Percentiles rank a stretch among this genome's conserved stretches.
These are phyloP conservation scores for Tubulanus polymorphus DNA, from an alignment of 2,888 invertebrate genomes.

Conservation along the genomic window DNA sequence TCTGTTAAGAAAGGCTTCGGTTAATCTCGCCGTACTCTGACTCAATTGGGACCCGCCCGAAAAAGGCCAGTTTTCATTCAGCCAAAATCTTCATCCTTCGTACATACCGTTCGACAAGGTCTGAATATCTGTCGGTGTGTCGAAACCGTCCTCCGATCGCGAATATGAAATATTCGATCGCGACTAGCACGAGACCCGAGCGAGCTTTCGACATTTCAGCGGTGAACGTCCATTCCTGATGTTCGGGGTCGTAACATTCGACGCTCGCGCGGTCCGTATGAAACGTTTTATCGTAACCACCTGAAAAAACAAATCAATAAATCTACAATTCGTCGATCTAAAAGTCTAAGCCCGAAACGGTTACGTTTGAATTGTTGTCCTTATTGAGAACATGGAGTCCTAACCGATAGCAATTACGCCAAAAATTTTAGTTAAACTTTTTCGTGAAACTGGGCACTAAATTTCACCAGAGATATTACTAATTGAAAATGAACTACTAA, in stretches of 20 bases:
- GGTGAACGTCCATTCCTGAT: slow-evolving; percentile 46
- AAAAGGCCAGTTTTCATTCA: neutral
- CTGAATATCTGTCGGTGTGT: slow-evolving; percentile 46
- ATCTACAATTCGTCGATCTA: no score
- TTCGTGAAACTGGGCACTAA: no score
- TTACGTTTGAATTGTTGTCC: no score
- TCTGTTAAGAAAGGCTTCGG: no score
- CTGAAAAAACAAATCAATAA: slow-evolving; percentile 23
- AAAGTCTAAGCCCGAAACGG: no score
- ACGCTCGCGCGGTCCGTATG: slow-evolving; percentile 49
- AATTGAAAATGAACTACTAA: no score
- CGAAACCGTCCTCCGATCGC: slow-evolving; percentile 47
- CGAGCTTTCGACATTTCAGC: slow-evolving; percentile 50
- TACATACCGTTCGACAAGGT: slow-evolving; percentile 43
- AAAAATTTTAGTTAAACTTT: no score
- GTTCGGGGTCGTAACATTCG: slow-evolving; percentile 45
- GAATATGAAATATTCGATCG: slow-evolving; percentile 43
- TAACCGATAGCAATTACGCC: no score
- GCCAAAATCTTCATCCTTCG: neutral
- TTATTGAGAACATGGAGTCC: no score
- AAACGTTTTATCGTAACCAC: slow-evolving; percentile 47
- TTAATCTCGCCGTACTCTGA: no score
- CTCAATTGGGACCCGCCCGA: no score
- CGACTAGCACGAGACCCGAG: slow-evolving; percentile 44
- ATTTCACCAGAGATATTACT: no score